Conservation (phyloP, 2,888 invertebrate species). For the Meliscaeva auricollis region DNA sequence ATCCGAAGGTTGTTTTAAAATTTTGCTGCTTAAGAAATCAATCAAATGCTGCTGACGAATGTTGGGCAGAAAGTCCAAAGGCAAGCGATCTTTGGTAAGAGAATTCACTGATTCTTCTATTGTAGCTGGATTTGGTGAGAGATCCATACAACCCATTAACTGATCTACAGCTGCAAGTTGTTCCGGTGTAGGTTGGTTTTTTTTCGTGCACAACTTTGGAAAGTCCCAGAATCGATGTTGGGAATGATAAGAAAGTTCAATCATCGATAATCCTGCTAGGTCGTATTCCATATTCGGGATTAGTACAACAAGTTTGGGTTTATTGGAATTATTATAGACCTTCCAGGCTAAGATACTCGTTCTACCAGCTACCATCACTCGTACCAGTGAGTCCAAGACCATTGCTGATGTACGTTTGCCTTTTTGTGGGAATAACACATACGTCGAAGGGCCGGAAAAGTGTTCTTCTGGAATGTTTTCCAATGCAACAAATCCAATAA, state of each 20-base stretch:
- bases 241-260: constrained; percentile 88
- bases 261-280: constrained; percentile 86
- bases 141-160: constrained; percentile 88
- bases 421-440: constrained; percentile 85
- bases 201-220: constrained; percentile 86
- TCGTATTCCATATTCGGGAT: constrained; percentile 85
- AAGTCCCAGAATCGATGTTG: constrained; percentile 89
- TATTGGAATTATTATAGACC: constrained; percentile 86
- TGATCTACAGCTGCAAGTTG: constrained; percentile 88
- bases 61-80: constrained; percentile 85
- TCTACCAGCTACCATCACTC: constrained; percentile 85
- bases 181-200: constrained; percentile 84
- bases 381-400: constrained; percentile 87
- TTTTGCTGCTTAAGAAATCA: constrained; percentile 79
- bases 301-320: constrained; percentile 87
- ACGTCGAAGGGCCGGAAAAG: constrained; percentile 86
- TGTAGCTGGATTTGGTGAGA: constrained; percentile 81
- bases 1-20: constrained; percentile 72
- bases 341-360: constrained; percentile 88
- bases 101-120: constrained; percentile 79
- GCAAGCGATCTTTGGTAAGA: constrained; percentile 84
- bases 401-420: constrained; percentile 85
- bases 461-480: constrained; percentile 86
- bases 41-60: constrained; percentile 81
- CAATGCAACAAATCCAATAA: constrained; percentile 88